Base-by-base conservation (phyloP, 2,113 vertebrate genomes). In the Poeciliopsis turrubarensis region DNA sequence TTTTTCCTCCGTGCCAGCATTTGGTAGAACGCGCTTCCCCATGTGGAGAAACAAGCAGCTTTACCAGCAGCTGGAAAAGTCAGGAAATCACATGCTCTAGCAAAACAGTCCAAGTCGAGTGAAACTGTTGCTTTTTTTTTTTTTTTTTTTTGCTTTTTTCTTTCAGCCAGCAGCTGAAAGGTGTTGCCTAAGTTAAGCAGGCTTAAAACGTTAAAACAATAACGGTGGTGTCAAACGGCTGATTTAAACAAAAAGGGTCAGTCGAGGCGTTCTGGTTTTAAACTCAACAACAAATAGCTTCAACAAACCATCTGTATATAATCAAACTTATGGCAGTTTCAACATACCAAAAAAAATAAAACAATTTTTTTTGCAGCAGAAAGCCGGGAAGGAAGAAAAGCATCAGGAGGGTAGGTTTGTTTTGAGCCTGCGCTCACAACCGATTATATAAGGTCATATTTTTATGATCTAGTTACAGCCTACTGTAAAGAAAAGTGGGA, bases 21-120 rank as follows among this genome's bases (percentile, higher is more conserved):
- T 91, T 81, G 63, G 69, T 75, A 81, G 78, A 87, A 87, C 70
- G 27, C 54, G 17, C 47, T 27, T 61, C 14, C 25, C 39, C 19
- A 63, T 6, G 51, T 5, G 34, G 71, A 69, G 60, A 72, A 86
- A 65, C 3, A 39, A 73, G 80, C 64, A 1, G 78, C 68, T 84
- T 72, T 70, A 44, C 69, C 82, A 80, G 87, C 84, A 81, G 87
- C 51, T 12, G 9, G 66, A 34, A 73, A 82, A 88, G 85, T 87
- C 87, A 92, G 89, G 91, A 92, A 92, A 90, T 92, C 89, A 87
- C 86, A 86, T 89, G 86, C 63, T 86, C 81, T 81, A 74, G 85
- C 73, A 78, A 66, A 89, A 87, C 79, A 73, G 79, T 65, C 37
- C 76, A 70, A 73, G 51, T 82, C 81, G 73, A 77, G 70, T 41